Base-by-base conservation (phyloP, 2,888 invertebrate species). In the Macrosoma leucophasiata region DNA sequence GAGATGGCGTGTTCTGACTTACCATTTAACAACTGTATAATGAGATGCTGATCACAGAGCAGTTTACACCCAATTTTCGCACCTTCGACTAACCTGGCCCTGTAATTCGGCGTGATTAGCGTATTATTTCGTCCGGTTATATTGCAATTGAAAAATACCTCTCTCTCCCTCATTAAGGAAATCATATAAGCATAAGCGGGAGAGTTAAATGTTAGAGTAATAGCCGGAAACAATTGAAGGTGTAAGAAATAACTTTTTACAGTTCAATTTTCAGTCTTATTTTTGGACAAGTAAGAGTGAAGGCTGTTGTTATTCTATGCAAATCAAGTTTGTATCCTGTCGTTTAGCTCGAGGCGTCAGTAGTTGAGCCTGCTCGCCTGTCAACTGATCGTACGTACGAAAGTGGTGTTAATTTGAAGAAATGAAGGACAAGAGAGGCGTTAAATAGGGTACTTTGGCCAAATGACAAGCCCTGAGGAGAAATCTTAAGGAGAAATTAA, bases 11-110 rank as follows among this genome's bases (percentile, higher is more conserved):
- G 49, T 46, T n/a, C n/a, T n/a, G n/a, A n/a, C 43, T 31, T 37
- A 20, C 19, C 39, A 33, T 29, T 30, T 41, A 48, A 46, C 47
- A 38, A 43, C 35, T 45, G 33, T 39, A 46, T 57, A 58, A 58
- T 57, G 47, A 54, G 48, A 48, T 47, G 46, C 34, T 54, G 51
- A 58, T 55, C 50, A 46, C 32, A 17, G 37, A 37, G 54, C 48
- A 55, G 54, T 62, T 69, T 72, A 68, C 78, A 77, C 77, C 65
- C 65, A 74, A 77, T 79, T 71, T 75, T 74, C 66, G 65, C 77
- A 69, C 71, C 68, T 72, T 50, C 51, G 49, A 52, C 54, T 56
- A 46, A 43, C 28, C 51, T 41, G 24, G 52, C 62, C 63, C 69
- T 66, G 61, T 75, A 72, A 79, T 78, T 72, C 61, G 26, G 52